phyloP scores from a whole-genome alignment of 2,113 vertebrate genomes.

The Alethe diademata region DNA sequence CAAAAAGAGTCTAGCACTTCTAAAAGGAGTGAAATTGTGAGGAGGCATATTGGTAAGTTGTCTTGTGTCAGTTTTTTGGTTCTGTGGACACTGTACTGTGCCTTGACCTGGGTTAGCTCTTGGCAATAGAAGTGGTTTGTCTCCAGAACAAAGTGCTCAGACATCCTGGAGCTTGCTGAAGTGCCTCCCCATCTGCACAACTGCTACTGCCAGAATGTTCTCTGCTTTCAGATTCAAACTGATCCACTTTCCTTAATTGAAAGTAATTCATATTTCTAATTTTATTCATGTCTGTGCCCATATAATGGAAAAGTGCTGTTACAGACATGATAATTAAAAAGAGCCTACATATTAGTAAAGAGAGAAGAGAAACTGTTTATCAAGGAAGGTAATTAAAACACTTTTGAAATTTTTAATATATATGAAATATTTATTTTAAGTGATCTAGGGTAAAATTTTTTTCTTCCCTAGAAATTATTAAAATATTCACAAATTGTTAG shows the following conservation, averaged over 20 bases:
- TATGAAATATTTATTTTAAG: neutral
- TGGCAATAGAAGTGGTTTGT: neutral
- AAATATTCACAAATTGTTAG: neutral
- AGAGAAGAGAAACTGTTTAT: neutral
- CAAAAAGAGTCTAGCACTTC: neutral
- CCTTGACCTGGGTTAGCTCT: neutral
- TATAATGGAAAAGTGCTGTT: neutral
- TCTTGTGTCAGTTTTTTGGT: neutral
- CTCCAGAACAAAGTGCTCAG: neutral
- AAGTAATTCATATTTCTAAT: slow-evolving; percentile 24
- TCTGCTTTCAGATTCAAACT: neutral
- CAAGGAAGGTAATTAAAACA: neutral
- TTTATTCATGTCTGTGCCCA: neutral
- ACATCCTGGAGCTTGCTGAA: neutral
- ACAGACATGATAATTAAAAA: neutral
- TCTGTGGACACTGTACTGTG: neutral
- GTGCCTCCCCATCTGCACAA: neutral
- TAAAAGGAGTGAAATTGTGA: neutral
- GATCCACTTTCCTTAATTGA: neutral
- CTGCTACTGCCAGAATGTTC: neutral
- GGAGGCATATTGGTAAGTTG: neutral
- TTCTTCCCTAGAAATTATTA: neutral
- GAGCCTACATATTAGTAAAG: neutral
- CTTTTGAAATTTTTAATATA: neutral
- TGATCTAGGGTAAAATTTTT: neutral